Base-by-base conservation (phyloP, 2,113 vertebrate genomes). In the Cepphus grylle region DNA sequence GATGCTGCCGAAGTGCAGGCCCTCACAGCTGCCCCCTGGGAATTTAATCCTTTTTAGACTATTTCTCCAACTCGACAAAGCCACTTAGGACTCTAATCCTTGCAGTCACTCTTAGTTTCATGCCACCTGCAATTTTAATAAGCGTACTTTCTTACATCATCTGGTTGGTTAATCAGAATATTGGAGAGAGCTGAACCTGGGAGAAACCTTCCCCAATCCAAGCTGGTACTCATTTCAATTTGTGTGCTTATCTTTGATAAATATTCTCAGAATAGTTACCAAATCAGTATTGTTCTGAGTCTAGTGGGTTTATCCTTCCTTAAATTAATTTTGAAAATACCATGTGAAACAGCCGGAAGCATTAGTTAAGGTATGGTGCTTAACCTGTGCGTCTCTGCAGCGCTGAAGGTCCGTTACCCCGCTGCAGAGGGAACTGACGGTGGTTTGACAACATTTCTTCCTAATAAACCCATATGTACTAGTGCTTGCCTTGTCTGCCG, bases 391-490 rank as follows among this genome's bases (percentile, higher is more conserved):
- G 47, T 2, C 49, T 34, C 19, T 21, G 56, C 84, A 18, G 65
- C 3, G 38, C 49, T 9, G 50, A 3, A 34, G 43, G 78, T 34
- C 70, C 70, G 56, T 25, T 14, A 17, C 36, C 17, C 30, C 8
- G 6, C 2, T 8, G 78, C 56, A n/a, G 63, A 17, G 34, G 36
- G 56, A 43, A 3, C 36, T 16, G 56, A 8, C 1, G 1, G 8
- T 61, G 40, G 26, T 29, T 25, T 13, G 40, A 21, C 36, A 30
- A 23, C 9, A 0, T 8, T 42, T 27, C 38, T 22, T 52, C 59
- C 52, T 53, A 2, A 11, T 6, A 15, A 25, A 18, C 6, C 43
- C n/a, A 0, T 3, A 2, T 3, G 29, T 29, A 3, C 27, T 30
- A 3, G 8, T 5, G 15, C n/a, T n/a, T 22, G 23, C 71, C 34